Conservation (phyloP, 1,140 invertebrate species). For the Wiebesia pumilae region DNA sequence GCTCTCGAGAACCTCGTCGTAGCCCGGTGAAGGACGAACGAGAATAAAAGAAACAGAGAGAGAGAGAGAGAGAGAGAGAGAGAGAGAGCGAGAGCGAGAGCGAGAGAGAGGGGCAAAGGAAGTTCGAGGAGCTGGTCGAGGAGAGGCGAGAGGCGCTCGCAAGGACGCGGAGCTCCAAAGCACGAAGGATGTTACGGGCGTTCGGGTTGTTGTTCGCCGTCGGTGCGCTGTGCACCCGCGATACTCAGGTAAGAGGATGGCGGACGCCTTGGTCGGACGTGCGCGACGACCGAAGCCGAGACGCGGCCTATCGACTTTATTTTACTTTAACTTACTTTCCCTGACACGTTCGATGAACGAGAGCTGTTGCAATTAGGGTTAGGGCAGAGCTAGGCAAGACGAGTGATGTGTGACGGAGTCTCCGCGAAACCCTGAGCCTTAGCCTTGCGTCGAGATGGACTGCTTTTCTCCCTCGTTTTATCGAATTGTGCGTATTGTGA, state of each 20-base stretch:
- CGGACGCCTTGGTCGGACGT: too few species aligned
- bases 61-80: too few species aligned
- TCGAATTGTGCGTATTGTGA: too few species aligned
- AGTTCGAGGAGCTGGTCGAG: not conserved
- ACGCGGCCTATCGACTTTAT: not conserved
- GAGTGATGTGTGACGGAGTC: not conserved
- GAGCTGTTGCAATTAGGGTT: not conserved
- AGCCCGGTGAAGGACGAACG: not conserved
- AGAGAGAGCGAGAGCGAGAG: too few species aligned
- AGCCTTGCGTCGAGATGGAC: too few species aligned
- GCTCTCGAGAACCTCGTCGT: not conserved
- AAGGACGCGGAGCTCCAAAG: not conserved
- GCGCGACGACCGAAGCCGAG: too few species aligned
- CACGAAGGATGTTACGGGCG: not conserved
- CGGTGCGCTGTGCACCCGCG: not conserved
- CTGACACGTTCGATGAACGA: not conserved
- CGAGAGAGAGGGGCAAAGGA: not conserved
- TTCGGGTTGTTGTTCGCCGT: not conserved
- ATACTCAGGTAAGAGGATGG: constrained; percentile 1
- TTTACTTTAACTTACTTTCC: too few species aligned
- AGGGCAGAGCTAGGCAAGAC: not conserved
- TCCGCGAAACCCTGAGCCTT: too few species aligned
- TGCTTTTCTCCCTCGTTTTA: too few species aligned
- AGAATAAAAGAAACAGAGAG: too few species aligned
- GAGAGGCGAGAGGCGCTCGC: too few species aligned